Percentiles rank a stretch among this genome's conserved stretches.
Conservation (phyloP, 1,140 invertebrate genomes). For the Orussus abietinus region DNA sequence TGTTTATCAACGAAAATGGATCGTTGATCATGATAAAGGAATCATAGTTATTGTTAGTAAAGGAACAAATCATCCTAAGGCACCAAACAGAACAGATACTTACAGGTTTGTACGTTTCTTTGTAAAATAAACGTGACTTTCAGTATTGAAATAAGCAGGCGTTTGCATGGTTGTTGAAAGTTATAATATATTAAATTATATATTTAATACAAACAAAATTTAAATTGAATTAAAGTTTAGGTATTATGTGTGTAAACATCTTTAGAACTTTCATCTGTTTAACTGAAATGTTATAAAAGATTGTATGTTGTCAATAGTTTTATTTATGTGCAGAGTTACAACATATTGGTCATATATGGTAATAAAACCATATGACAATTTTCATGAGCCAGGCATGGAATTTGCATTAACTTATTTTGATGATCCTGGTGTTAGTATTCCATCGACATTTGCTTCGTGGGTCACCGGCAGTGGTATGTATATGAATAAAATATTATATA, state of each 20-base stretch:
- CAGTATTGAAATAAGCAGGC: neutral
- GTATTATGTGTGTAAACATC: too few species aligned
- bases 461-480: slow-evolving; percentile 57
- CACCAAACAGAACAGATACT: slow-evolving; percentile 56
- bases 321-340: slow-evolving; percentile 55
- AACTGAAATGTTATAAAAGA: slow-evolving; percentile 1
- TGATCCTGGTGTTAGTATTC: slow-evolving; percentile 74
- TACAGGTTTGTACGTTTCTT: slow-evolving; percentile 46
- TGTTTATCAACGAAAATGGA: slow-evolving; percentile 73
- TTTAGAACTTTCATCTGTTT: too few species aligned
- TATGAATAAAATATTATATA: slow-evolving; percentile 13
- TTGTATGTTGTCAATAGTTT: neutral
- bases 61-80: slow-evolving; percentile 60
- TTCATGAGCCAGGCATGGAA: slow-evolving; percentile 71
- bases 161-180: too few species aligned
- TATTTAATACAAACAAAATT: too few species aligned
- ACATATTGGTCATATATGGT: slow-evolving; percentile 87
- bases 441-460: slow-evolving; percentile 63
- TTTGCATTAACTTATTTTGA: slow-evolving; percentile 85
- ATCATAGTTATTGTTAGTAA: slow-evolving; percentile 62
- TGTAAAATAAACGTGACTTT: neutral
- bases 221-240: too few species aligned
- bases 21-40: slow-evolving; percentile 55
- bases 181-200: too few species aligned
- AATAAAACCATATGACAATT: slow-evolving; percentile 65